These are phyloP conservation scores for Proteles cristata DNA, from an alignment of 2,113 vertebrate species.

Conservation along the genomic window DNA sequence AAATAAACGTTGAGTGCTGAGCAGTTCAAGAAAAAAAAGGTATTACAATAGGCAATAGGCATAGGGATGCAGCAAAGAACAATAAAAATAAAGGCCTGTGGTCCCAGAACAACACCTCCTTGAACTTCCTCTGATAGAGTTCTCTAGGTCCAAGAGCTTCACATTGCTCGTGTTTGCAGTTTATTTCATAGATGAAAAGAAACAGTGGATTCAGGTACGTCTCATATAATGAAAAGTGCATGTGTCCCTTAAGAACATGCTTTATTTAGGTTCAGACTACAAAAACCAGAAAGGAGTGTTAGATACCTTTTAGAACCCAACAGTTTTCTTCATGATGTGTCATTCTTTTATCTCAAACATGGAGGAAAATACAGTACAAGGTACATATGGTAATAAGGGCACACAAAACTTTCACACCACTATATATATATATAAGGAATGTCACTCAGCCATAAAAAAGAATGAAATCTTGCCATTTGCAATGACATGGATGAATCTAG, in stretches of 20 bases:
- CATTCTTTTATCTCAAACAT: slow-evolving; percentile 2
- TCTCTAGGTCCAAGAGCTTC: not conserved
- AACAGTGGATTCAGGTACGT: not conserved
- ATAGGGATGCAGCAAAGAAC: not conserved
- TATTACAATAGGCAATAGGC: not conserved
- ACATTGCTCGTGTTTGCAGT: not conserved
- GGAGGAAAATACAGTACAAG: not conserved
- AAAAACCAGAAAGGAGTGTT: not conserved
- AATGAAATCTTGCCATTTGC: not conserved
- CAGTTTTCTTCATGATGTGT: not conserved
- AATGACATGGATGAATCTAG: not conserved
- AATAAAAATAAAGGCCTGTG: not conserved
- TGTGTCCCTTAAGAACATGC: not conserved
- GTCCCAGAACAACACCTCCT: not conserved
- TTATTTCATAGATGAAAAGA: not conserved
- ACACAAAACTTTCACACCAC: not conserved
- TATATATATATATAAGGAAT: not conserved
- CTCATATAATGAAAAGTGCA: not conserved
- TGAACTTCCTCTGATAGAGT: not conserved
- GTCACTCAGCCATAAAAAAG: not conserved
- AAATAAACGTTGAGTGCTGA: not conserved
- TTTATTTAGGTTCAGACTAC: not conserved
- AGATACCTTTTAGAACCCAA: not conserved
- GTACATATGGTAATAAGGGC: not conserved
- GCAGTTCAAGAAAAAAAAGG: not conserved